A percentile compares a stretch with the other conserved stretches of the same genome.
Conservation (phyloP, 2,797 vertebrate genomes). For the Sebastes miniatus region DNA sequence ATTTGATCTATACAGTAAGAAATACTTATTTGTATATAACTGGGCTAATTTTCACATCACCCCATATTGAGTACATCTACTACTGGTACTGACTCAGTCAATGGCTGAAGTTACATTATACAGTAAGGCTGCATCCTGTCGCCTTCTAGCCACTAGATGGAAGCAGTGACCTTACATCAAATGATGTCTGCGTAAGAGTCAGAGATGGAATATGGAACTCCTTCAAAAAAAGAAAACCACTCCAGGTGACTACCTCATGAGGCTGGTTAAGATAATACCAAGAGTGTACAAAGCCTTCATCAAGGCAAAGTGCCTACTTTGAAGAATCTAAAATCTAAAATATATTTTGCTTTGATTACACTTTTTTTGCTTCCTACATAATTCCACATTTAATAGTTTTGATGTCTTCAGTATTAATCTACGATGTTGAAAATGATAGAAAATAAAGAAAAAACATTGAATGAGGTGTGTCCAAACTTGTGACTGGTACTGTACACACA, state of each 20-base stretch:
- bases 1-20: background rate
- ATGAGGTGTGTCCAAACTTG: background rate
- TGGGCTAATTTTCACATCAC: background rate
- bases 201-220: background rate
- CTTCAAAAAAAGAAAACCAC: background rate
- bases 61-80: background rate
- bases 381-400: background rate
- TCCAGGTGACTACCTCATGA: background rate
- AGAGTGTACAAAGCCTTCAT: background rate
- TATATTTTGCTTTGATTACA: background rate
- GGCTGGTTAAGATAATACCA: background rate
- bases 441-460: background rate
- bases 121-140: background rate
- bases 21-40: background rate
- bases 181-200: background rate
- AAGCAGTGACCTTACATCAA: background rate
- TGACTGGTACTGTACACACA: background rate
- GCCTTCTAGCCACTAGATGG: slow-evolving; percentile 23
- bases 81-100: background rate
- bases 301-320: background rate
- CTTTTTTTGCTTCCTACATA: background rate
- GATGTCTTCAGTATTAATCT: background rate
- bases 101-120: background rate
- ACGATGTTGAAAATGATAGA: background rate
- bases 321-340: background rate